These are phyloP conservation scores for Hippocampus abdominalis DNA, from an alignment of 2,113 vertebrate species.

Conservation along the genomic window DNA sequence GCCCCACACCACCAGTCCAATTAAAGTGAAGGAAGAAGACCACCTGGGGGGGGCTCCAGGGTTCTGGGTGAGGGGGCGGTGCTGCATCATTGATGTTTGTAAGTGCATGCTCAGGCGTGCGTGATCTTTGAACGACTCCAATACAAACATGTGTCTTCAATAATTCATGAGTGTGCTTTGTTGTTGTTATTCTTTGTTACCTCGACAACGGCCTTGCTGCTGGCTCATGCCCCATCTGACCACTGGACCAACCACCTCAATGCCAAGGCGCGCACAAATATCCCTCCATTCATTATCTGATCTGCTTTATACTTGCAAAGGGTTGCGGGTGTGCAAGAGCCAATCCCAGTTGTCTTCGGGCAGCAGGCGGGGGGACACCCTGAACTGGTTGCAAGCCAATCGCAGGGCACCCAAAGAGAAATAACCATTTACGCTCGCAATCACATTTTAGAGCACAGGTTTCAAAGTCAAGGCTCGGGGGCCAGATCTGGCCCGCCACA, in stretches of 20 bases:
- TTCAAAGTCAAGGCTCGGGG: no score
- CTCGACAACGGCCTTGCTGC: constrained; percentile 72
- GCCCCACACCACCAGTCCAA: constrained; percentile 53
- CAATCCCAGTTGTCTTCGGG: no score
- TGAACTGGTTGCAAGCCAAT: no score
- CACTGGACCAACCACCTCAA: neutral
- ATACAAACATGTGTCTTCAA: constrained; percentile 69
- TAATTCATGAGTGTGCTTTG: constrained; percentile 71
- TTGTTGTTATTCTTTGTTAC: constrained; percentile 75
- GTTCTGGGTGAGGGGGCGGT: constrained; percentile 28
- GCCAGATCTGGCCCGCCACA: no score
- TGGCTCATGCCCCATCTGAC: constrained; percentile 66
- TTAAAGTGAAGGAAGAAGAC: constrained; percentile 55
- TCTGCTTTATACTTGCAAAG: no score
- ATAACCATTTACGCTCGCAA: no score
- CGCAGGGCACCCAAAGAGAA: no score
- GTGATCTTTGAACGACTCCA: constrained; percentile 57
- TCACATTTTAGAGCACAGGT: no score
- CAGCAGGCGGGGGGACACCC: no score
- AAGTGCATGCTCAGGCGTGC: neutral
- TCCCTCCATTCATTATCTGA: neutral
- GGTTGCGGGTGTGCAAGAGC: no score
- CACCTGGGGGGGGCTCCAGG: constrained; percentile 33
- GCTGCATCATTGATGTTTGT: constrained; percentile 68
- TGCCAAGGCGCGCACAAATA: neutral